Base-by-base conservation (phyloP, 2,113 vertebrate genomes). In the Phrynosoma blainvillii region DNA sequence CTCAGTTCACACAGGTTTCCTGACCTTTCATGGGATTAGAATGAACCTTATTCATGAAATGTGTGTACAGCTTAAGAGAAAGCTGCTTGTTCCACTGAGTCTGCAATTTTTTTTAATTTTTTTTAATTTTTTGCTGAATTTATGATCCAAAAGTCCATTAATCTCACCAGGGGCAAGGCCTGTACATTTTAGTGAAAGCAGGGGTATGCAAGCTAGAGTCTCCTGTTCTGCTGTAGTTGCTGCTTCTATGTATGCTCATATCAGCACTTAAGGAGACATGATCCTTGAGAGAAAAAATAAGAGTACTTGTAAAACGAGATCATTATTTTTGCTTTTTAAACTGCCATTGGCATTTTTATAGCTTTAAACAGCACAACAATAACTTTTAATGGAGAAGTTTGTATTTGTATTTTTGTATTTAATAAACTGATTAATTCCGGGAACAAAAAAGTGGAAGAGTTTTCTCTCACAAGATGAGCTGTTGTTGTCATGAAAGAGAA, bases 261-360 rank as follows among this genome's bases (percentile, higher is more conserved):
- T 82, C 87, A 70, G 59, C 23, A 42, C 21, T 54, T 56, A 32
- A 77, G 71, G 0, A 8, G 73, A 88, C 66, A 42, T 14, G 0
- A 30, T 56, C 47, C 56, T n/a, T 18, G 13, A 18, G 1, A 18
- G 56, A 73, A 30, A 86, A 86, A 14, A 78, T 8, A 70, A 42
- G 30, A 59, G 91, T 86, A 90, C 90, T 80, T 84, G 30, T 73
- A 90, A 89, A 84, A 76, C 77, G 54, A 66, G 85, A 59, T 27
- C 87, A 86, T 83, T 91, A 71, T 90, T 59, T 90, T 91, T 92
- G n/a, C 87, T 78, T 76, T 93, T 83, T 65, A 62, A 91, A 93
- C 65, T 73, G 88, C 91, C 52, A 90, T 82, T 84, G 62, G 90
- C 92, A 76, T 93, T 88, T 88, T 92, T 84, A 66, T 16, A 0